phyloP scores from a whole-genome alignment of 2,797 vertebrate genomes.

The Gallinago solitaria region DNA sequence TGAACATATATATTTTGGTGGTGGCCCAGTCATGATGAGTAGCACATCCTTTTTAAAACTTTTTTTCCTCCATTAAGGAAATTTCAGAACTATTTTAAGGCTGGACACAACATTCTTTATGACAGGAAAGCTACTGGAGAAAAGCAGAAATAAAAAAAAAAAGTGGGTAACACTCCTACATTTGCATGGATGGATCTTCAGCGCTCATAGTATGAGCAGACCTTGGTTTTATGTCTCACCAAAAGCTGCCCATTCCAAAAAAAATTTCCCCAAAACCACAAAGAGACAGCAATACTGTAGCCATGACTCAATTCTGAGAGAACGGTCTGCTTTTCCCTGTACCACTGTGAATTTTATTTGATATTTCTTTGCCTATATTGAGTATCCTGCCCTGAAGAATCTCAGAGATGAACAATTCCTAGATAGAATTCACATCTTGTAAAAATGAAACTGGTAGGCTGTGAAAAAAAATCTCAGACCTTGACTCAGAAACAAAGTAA shows the following conservation, averaged over 20 bases:
- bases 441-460: not conserved
- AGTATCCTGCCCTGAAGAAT: not conserved
- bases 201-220: not conserved
- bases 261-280: not conserved
- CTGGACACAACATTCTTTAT: not conserved
- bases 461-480: not conserved
- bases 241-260: not conserved
- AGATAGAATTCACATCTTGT: not conserved
- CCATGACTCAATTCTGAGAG: not conserved
- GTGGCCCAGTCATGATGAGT: not conserved
- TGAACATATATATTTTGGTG: not conserved
- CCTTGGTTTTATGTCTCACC: not conserved
- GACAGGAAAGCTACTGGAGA: not conserved
- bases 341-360: not conserved
- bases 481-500: not conserved
- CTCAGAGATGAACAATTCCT: not conserved
- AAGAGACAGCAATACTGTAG: not conserved
- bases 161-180: not conserved
- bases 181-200: not conserved
- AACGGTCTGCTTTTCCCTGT: not conserved
- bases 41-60: not conserved
- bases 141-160: not conserved
- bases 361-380: not conserved
- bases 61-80: not conserved
- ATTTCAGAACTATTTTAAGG: not conserved